Base-by-base conservation (phyloP, 2,888 invertebrate genomes). In the Pyrgus malvae region DNA sequence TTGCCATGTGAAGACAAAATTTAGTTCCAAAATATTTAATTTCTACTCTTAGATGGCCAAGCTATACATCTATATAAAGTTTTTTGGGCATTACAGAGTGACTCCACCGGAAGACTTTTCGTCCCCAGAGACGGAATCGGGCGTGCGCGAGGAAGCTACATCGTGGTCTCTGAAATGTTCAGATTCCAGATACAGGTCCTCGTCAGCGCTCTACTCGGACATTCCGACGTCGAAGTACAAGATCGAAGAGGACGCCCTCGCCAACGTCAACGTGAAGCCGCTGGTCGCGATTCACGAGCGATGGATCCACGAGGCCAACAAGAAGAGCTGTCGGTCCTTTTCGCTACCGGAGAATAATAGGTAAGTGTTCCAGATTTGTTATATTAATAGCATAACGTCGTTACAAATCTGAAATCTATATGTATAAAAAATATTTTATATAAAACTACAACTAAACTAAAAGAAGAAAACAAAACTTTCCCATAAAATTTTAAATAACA, bases 231-330 rank as follows among this genome's bases (percentile, higher is more conserved):
- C 57, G 21, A 78, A 70, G 46, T 62, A 56, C 29, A 75, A 67
- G 48, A 57, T 74, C 2, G 83, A 80, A 21, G 85, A 85, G 1
- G 87, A 86, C 0, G 69, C 76, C 0, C 64, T 88, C 0, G 77
- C 86, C 0, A 75, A 65, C 0, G 78, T 90, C 2, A 84, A 79
- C 49, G 88, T 91, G 16, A 86, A 85, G 54, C 90, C 91, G 0
- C 62, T 91, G 23, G 90, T 91, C 0, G 90, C 90, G 0, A 88
- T 89, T 53, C 91, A 91, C 63, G 91, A 90, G 67, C 69, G 72
- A 35, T 90, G 90, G 90, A 91, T 91, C 46, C 78, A 83, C 56
- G 90, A 91, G 64, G 88, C 89, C 1, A 87, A 82, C 27, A 76
- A 76, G 60, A 88, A 86, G 61, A 76, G 78, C 0, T 74, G 68